Conservation (phyloP, 2,888 invertebrate species). For the Busseola fusca region DNA sequence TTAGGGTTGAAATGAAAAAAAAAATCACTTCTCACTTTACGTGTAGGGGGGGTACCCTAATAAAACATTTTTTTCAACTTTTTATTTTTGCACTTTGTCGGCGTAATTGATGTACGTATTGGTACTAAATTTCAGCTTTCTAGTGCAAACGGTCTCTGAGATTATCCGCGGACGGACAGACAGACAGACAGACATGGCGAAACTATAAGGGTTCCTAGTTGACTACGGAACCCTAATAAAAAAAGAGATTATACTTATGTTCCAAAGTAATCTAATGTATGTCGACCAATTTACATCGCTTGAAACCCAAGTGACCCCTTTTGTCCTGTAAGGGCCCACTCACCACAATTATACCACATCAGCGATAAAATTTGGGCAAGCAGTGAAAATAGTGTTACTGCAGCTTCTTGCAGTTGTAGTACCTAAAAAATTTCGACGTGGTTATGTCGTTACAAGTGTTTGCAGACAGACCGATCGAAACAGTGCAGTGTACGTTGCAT, state of each 20-base stretch:
- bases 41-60: too few species aligned
- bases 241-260: background rate
- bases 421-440: background rate
- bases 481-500: background rate
- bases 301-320: background rate
- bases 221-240: too few species aligned
- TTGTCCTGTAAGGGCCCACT: background rate
- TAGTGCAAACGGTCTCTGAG: too few species aligned
- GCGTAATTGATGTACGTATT: too few species aligned
- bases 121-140: too few species aligned
- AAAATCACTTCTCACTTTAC: too few species aligned
- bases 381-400: background rate
- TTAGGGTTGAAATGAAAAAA: too few species aligned
- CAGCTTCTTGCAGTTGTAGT: background rate
- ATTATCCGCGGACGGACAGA: too few species aligned
- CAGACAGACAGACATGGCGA: too few species aligned
- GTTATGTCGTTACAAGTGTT: background rate
- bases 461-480: background rate
- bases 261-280: background rate
- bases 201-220: too few species aligned
- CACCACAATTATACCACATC: background rate
- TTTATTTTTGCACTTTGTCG: too few species aligned
- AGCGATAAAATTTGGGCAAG: background rate
- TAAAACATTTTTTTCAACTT: too few species aligned
- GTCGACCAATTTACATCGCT: background rate